Evolutionary conservation across 2,888 invertebrate species (phyloP), one percentile per base, ranked within the genome.

Genomic region (Augochlorella aurata): DNA sequence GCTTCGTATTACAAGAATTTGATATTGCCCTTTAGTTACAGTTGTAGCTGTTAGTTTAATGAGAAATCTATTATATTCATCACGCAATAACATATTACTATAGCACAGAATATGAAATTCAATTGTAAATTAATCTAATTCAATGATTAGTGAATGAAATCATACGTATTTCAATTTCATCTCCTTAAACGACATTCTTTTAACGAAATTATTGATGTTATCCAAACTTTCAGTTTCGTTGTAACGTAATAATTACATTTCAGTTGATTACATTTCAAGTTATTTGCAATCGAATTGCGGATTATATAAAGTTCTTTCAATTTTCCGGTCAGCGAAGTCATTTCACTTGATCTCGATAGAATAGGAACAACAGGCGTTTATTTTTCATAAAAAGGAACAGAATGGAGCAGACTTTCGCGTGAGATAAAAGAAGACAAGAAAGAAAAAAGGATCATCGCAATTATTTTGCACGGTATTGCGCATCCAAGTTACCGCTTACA

Each of bases 401-500:
- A 44, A 65, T 38, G 38, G 9, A 44, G 18, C 63, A 63, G 18
- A 10, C 0, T 65, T n/a, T 44, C n/a, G 18, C 18, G 38, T 18
- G 18, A 63, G n/a, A n/a, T 4, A 4, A 44, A 18, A n/a, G 3
- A 29, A 29, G 0, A 18, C 1, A 38, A 44, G 18, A 10, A 18
- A n/a, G 3, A 29, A 29, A 0, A 38, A 10, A 38, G 21, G 18
- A 58, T 61, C 16, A 49, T 38, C 47, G 38, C 45, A 47, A 61
- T 63, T 63, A 63, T 67, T 82, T 82, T 82, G 77, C 82, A 81
- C 74, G 82, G 82, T 82, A 74, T 81, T 74, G 77, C 24, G 76
- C 76, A 77, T 73, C 81, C 73, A 73, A 82, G 76, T 81, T 76
- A 69, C 58, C 72, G 81, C 81, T 82, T 82, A 61, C 81, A 73